Evolutionary conservation across 30 jellyfish, hydroid and myxozoan species (phyloP).

Genomic region (Aurelia sp.): DNA sequence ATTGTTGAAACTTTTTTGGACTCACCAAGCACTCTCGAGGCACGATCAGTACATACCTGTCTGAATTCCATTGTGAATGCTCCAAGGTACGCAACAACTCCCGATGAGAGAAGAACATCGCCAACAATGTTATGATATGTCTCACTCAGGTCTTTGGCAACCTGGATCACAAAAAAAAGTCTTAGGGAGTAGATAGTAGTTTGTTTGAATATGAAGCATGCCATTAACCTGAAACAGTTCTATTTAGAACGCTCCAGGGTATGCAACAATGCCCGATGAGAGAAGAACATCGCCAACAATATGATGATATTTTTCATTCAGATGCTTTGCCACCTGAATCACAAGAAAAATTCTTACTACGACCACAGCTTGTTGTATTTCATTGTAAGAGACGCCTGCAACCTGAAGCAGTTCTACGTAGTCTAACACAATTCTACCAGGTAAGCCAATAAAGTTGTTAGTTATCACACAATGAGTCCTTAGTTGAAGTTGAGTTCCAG

Average conservation of each 20-base stretch:
- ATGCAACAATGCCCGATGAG: constrained; percentile 70
- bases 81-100: constrained; percentile 75
- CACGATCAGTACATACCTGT: constrained; percentile 30
- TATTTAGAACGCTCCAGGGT: constrained; percentile 62
- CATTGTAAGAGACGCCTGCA: too few species aligned
- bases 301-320: constrained; percentile 56
- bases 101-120: constrained; percentile 70
- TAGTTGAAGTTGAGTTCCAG: too few species aligned
- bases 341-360: background rate
- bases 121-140: constrained; percentile 75
- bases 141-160: constrained; percentile 55
- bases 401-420: constrained; percentile 64
- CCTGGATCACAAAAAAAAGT: constrained; percentile 7
- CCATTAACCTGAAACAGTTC: constrained; percentile 54
- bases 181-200: background rate
- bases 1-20: too few species aligned
- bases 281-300: constrained; percentile 72
- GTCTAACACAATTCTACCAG: too few species aligned
- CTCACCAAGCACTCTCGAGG: too few species aligned
- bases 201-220: too few species aligned
- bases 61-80: constrained; percentile 74
- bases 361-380: too few species aligned
- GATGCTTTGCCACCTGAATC: constrained; percentile 33
- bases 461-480: too few species aligned
- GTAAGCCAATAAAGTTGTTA: too few species aligned